Base-by-base conservation (phyloP, 2,113 vertebrate genomes). In the Taurulus bubalis region DNA sequence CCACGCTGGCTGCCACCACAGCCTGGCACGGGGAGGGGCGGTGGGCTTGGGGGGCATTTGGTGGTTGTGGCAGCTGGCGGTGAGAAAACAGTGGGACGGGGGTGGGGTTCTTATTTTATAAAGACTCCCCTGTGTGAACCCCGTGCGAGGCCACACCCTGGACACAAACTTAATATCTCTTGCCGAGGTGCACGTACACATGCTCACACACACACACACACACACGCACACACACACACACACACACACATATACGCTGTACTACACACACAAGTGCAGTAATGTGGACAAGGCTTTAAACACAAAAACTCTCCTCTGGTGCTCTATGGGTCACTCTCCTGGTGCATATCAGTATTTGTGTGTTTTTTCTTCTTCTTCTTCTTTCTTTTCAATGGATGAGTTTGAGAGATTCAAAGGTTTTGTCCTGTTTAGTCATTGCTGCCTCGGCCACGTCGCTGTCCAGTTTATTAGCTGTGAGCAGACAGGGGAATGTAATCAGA, bases 51-150 rank as follows among this genome's bases (percentile, higher is more conserved):
- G 78, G 82, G 60, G 59, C 72, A 76, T 90, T 92, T 89, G 88
- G 91, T 92, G 87, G 78, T 90, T 86, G 90, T 90, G 90, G 92
- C 93, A 93, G 92, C 91, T 94, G 93, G 90, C 82, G 76, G 72
- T 73, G 84, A 80, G 83, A 72, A 84, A 59, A 47, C 58, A 2
- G 42, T 42, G 77, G 28, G 36, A 76, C 2, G 30, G 24, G 6
- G 12, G 36, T 66, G 59, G 40, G 51, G 45, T 62, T 51, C 66
- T 84, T 47, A 71, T 79, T 87, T 86, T 77, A 93, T 93, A 93
- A 94, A 92, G 90, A 84, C 81, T 86, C 85, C 75, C 87, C 87
- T 93, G 89, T 94, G 86, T 83, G 69, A 81, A 79, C 71, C 47
- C 71, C 47, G 69, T 63, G 70, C 6, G 2, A 71, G 73, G 71